phyloP scores from a whole-genome alignment of 2,888 invertebrate genomes.

The Axea sp. region DNA sequence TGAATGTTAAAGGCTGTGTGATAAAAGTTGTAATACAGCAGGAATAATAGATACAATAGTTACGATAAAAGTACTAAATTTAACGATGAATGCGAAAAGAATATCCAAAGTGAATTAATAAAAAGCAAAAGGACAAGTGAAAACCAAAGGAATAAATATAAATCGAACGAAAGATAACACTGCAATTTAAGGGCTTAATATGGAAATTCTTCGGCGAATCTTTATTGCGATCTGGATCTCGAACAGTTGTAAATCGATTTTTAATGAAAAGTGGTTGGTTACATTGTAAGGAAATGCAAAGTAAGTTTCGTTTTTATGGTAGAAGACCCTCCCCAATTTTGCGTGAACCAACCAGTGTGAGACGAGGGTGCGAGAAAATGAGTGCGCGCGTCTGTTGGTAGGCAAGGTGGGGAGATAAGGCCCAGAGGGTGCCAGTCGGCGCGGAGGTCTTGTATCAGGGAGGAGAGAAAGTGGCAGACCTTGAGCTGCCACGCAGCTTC shows the following conservation, averaged over 20 bases:
- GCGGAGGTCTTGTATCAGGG: constrained; percentile 62
- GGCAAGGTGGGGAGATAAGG: constrained; percentile 41
- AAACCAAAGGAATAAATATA: too few species aligned
- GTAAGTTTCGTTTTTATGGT: constrained; percentile 13
- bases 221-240: constrained; percentile 7
- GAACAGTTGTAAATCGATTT: constrained; percentile 37
- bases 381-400: constrained; percentile 46
- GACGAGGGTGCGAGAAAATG: constrained; percentile 57
- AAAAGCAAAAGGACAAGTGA: too few species aligned
- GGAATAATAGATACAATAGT: too few species aligned
- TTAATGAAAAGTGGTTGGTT: constrained; percentile 41
- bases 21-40: too few species aligned
- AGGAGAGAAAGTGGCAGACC: constrained; percentile 77
- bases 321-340: constrained; percentile 36
- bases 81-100: too few species aligned
- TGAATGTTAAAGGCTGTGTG: too few species aligned
- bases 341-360: constrained; percentile 53
- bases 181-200: too few species aligned
- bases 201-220: neutral
- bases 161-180: too few species aligned
- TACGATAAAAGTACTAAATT: too few species aligned
- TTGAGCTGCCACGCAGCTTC: constrained; percentile 79
- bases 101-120: too few species aligned
- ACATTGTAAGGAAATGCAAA: constrained; percentile 34
- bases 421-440: constrained; percentile 55